Base-by-base conservation (phyloP, 1,140 invertebrate genomes). In the Chlorops oryzae region DNA sequence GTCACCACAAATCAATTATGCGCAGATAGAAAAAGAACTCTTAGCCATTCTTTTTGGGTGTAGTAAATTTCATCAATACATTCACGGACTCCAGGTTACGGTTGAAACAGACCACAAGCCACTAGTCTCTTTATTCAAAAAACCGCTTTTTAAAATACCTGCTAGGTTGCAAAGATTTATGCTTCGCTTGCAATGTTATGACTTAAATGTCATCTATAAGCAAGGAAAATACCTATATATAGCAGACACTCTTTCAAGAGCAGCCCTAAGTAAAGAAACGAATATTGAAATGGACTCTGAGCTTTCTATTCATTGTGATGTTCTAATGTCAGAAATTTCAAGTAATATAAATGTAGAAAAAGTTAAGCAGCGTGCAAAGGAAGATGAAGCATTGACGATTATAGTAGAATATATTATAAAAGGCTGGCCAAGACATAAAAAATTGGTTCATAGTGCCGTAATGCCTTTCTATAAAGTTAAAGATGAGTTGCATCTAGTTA, bases 61-160 rank as follows among this genome's bases (percentile, higher is more conserved):
- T 57, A 51, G 57, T 44, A 63, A 62, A 47, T 78, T 75, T 61
- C 58, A 62, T 21, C 59, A 71, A 45, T 72, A 63, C 53, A 44
- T 72, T 7, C 59, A 43, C 56, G 61, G 59, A 4, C 49, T 43
- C 12, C 42, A 59, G 17, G 53, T 60, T 1, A 54, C 62, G 1
- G 59, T 74, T 2, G 59, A 76, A 54, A 75, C 69, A 1, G 75
- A 77, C 49, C 74, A 78, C 48, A 74, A 73, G 49, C 73, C 74
- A 13, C 34, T 77, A 15, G 62, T 71, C 34, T 28, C 54, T 5
- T 64, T 77, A 18, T 72, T 74, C 54, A 65, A 63, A 39, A 76
- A 77, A 59, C 41, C 63, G n/a, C 53, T 78, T 39, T 38, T 59
- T 18, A 59, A 61, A 27, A 64, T 70, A 6, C 59, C 70, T 12